Base-by-base conservation (phyloP, 35 echinoderm and acorn worm genomes). In the Anneissia japonica region DNA sequence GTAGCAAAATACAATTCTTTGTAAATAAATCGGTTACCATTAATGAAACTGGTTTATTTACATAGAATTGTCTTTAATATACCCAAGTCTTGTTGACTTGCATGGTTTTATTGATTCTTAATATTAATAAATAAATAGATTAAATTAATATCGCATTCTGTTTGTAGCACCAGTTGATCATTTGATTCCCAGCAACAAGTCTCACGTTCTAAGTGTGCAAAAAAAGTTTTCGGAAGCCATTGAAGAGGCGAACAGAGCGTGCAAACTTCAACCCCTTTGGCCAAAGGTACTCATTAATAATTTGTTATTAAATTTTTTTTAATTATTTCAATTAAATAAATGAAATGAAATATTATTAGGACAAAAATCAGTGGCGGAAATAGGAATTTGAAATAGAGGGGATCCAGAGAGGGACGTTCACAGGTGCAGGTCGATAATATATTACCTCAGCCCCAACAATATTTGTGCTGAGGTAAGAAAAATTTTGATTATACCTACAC, bases 211-310 rank as follows among this genome's bases (percentile, higher is more conserved):
- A 34, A 55, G 38, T 10, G 79, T 76, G 21, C 75, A 85, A 39
- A 76, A 80, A 21, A 45, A 77, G 1, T 78, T 77, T 35, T 80
- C 72, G 28, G 86, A 89, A 32, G 90, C 93, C 4, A 41, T 96
- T 0, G 40, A 92, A 74, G 90, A 96, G 74, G 90, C 86, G 19
- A 79, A 86, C 21, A 88, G 73, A 19, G 90, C 89, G 9, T 96
- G 93, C 34, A 41, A 86, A 30, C 73, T 96, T 13, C 85, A 83
- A 82, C 93, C 93, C 32, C 43, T 92, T 17, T 96, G 93, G 93
- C 81, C 93, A 26, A 96, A 92, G 90, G 93, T 96, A 86, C 0
- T 56, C 14, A 46, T 14, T 19, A 13, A 16, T 37, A 37, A 46
- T 11, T 41, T 46, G 10, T 13, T 19, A 14, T 45, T 10, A 13